These are phyloP conservation scores for Linepithema humile DNA, from an alignment of 1,140 invertebrate genomes.

Conservation along the genomic window DNA sequence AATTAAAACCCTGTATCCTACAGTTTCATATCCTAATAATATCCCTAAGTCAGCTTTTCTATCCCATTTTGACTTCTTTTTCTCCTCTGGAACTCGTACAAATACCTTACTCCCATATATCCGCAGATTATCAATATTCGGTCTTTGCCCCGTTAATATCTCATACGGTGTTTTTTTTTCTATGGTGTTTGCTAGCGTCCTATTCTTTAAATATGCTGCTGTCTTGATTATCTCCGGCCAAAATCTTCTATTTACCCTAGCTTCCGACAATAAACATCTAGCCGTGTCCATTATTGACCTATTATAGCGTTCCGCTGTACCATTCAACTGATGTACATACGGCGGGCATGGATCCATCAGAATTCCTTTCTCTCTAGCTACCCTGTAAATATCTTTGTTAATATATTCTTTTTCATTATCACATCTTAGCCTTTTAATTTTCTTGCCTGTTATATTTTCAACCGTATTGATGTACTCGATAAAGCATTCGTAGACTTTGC, in stretches of 20 bases:
- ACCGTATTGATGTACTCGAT: neutral
- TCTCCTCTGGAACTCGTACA: constrained; percentile 9
- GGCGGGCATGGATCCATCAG: constrained; percentile 1
- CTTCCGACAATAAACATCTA: neutral
- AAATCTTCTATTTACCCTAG: neutral
- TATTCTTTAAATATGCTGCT: constrained; percentile 13
- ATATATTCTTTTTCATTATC: constrained; percentile 8
- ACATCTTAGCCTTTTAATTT: neutral
- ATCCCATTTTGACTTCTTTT: constrained; percentile 4
- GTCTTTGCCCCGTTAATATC: constrained; percentile 1
- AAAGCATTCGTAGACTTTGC: constrained; percentile 5
- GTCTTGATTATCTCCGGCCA: constrained; percentile 6
- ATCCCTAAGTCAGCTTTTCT: constrained; percentile 56
- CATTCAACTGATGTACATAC: neutral
- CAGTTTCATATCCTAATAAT: constrained; percentile 25
- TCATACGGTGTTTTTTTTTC: constrained; percentile 24
- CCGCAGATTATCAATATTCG: neutral
- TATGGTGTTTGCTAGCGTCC: neutral
- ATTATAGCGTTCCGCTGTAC: constrained; percentile 7
- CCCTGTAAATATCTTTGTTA: neutral
- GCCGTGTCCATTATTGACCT: constrained; percentile 16
- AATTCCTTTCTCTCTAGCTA: neutral
- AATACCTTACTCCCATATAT: constrained; percentile 30
- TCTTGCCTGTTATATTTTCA: neutral
- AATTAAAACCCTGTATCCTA: constrained; percentile 42